Evolutionary conservation across 2,888 invertebrate genomes (phyloP).

Genomic region (Leucophenga maculata): DNA sequence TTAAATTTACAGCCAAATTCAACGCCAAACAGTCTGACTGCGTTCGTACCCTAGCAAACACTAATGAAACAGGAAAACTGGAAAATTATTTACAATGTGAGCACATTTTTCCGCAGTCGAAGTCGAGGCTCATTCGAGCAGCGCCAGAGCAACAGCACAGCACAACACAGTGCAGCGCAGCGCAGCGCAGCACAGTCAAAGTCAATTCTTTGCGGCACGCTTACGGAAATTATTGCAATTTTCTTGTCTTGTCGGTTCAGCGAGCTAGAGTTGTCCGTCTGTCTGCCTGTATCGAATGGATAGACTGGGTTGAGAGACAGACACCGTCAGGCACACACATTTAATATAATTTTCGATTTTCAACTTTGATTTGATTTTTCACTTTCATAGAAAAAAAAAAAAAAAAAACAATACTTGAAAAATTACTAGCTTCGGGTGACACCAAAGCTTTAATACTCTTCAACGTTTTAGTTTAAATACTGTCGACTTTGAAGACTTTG

Average conservation of each 20-base stretch:
- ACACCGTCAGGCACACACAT: conserved; percentile 8
- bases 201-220: not conserved
- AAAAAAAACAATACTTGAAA: not conserved
- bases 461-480: too few species aligned
- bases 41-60: not conserved
- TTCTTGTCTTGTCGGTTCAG: conserved; percentile 47
- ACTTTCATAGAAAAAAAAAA: not conserved
- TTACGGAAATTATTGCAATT: conserved; percentile 60
- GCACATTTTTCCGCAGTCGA: conserved; percentile 3
- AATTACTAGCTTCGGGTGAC: not conserved
- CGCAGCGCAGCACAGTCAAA: too few species aligned
- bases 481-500: too few species aligned
- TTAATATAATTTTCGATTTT: conserved; percentile 20
- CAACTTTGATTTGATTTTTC: not conserved
- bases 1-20: too few species aligned
- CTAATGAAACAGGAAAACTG: conserved; percentile 22
- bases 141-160: too few species aligned
- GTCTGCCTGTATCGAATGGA: not conserved
- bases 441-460: too few species aligned
- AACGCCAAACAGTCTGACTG: too few species aligned
- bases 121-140: not conserved
- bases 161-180: too few species aligned
- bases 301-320: not conserved
- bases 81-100: conserved; percentile 11
- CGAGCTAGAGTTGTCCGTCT: not conserved